Evolutionary conservation across 2,797 vertebrate species (phyloP), one percentile per base, ranked within the genome.

Genomic region (Gila robusta): DNA sequence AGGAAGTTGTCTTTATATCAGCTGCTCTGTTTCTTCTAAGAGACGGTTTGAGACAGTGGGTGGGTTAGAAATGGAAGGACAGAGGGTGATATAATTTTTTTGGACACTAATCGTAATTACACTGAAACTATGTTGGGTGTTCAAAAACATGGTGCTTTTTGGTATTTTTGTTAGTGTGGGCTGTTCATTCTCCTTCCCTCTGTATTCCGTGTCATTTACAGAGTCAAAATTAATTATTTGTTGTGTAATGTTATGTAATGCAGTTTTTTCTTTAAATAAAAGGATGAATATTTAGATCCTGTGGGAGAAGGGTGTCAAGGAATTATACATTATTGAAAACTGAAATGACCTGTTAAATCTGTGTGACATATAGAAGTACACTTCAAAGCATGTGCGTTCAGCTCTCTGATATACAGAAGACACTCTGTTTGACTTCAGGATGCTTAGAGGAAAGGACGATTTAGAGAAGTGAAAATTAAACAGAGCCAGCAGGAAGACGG

Each of bases 381-480:
- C 44, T 74, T 62, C 37, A 54, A 74, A 73, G 69, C 3, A 5
- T 66, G 77, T 80, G 37, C 8, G 4, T 35, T 71, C 28, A 80
- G 35, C n/a, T 37, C 28, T 54, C 16, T n/a, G 73, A 78, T 41
- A 4, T 32, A 28, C 82, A 84, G 44, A 62, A 78, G 73, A 69
- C 17, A 32, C 73, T 32, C n/a, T 0, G 44, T 67, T 14, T 39
- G 44, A 41, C 72, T 49, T 67, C 21, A 52, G 44, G 62, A 77
- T 44, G 73, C 80, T 82, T 81, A 69, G 35, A 28, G 37, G 39
- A 59, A 78, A 17, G 37, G 19, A 35, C 12, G 44, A 71, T 70
- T 82, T 82, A 41, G n/a, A 83, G 70, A 73, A 47, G 54, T 83
- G 21, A 67, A 39, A 44, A 28, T 39, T 62, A 73, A 62, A 49